Evolutionary conservation across 2,888 invertebrate species (phyloP), one percentile per base, ranked within the genome.

Genomic region (Phytoseiulus persimilis): DNA sequence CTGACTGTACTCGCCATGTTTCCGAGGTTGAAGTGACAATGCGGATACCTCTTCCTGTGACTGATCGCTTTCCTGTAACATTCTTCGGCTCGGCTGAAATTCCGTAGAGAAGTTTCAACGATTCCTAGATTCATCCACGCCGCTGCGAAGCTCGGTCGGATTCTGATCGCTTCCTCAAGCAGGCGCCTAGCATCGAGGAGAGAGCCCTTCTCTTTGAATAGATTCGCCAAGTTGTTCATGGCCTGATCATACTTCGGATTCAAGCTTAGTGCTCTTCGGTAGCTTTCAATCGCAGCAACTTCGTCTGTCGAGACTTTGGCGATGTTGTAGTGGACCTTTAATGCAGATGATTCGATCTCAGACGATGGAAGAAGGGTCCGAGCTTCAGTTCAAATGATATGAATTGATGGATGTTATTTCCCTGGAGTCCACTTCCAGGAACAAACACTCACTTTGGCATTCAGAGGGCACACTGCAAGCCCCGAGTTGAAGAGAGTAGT

Each of bases 51-150:
- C 90, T 94, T 94, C 83, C 97, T 94, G 92, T 95, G 94, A 65
- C 93, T 94, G 3, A 98, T 93, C 0, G 98, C 98, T 90, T 94
- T 95, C 91, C 94, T 93, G 92, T 98, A 98, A 91, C 97, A 96
- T 31, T 92, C 92, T 92, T 96, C 95, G 0, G 98, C 96, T 92
- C 96, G 95, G 0, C 94, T 92, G 91, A 94, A 94, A 90, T 95
- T 94, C 91, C 95, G 95, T 89, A 95, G 93, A 83, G 95, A 94
- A 0, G 97, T 95, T 91, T 97, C 94, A 46, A 98, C 96, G 91
- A 98, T 98, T 31, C 98, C 98, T 90, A 98, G 94, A 93, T 99
- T 99, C 98, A 98, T 98, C 98, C 98, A 99, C 0, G 98, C 98
- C 0, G 97, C 96, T 0, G 98, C 96, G 93, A 98, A 98, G 92